Evolutionary conservation across 2,113 vertebrate genomes (phyloP), one percentile per base, ranked within the genome.

Genomic region (Passer montanus): DNA sequence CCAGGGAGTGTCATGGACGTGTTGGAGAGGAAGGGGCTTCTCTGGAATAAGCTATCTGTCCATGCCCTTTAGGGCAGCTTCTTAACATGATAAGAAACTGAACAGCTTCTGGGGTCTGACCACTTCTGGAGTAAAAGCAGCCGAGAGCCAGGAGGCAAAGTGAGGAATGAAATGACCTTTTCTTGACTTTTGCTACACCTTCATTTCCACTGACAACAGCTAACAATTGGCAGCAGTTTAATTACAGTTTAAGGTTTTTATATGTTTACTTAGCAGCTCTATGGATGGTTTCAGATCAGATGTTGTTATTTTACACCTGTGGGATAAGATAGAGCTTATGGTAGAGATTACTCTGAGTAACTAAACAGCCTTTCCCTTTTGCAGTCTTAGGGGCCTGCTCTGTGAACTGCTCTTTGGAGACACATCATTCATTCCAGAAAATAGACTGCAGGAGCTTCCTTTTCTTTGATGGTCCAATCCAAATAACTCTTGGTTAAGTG

Each of bases 251-350:
- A 76, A 68, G 60, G 10, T 44, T 84, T 89, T 87, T 52, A 72
- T 56, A 39, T 68, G 41, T 60, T 93, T 81, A 52, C 43, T 41
- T 88, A 74, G 63, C 33, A 87, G 53, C 9, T 81, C 44, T 73
- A n/a, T 0, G 0, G 56, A 56, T 46, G 2, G 1, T 63, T 88
- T 77, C 27, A 50, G 68, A 63, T 31, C 23, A 84, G 13, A 20
- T 55, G 15, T 9, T 90, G 39, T 76, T 81, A 77, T 55, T 89
- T 88, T 43, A 70, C 17, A 53, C 39, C 11, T 59, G 26, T 77
- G 41, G 53, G 49, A 68, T 72, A 39, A 33, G 22, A 56, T 4
- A 62, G 37, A 85, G 26, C 10, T 84, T 55, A 27, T 21, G 27
- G 52, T 49, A 67, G 44, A 93, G 55, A 44, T 22, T 74, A 43